These are phyloP conservation scores for Montipora efflorescens DNA, from an alignment of 64 coral and sea anemone genomes.

Conservation along the genomic window DNA sequence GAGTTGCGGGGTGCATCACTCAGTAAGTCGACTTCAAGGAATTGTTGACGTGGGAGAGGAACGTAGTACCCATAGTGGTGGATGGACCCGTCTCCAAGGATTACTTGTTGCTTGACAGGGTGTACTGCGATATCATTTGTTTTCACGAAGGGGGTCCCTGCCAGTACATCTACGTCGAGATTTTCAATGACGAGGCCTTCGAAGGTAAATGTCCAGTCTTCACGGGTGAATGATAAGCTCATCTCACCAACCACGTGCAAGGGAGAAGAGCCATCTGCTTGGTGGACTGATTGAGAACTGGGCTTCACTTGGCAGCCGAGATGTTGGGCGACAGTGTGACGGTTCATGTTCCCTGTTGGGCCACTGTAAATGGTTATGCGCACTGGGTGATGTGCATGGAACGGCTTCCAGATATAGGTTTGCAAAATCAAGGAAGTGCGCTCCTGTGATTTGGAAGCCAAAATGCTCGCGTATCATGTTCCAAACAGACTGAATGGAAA, in stretches of 20 bases:
- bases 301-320: background rate
- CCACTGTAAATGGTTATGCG: background rate
- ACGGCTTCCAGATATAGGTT: background rate
- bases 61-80: background rate
- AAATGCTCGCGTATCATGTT: too few species aligned
- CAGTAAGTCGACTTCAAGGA: slow-evolving; percentile 6
- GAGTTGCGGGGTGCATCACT: background rate
- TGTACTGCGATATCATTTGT: background rate
- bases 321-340: background rate
- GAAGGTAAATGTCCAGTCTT: background rate
- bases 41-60: background rate
- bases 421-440: too few species aligned
- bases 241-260: background rate
- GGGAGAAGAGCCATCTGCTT: background rate
- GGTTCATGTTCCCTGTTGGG: background rate
- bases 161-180: background rate
- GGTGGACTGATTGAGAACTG: background rate
- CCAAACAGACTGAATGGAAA: too few species aligned
- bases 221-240: background rate
- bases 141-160: background rate
- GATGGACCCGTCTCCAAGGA: background rate
- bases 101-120: background rate
- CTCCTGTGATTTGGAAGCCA: too few species aligned
- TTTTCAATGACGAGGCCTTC: background rate
- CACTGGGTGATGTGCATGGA: background rate